Base-by-base conservation (phyloP, 2,113 vertebrate genomes). In the Pituophis catenifer region DNA sequence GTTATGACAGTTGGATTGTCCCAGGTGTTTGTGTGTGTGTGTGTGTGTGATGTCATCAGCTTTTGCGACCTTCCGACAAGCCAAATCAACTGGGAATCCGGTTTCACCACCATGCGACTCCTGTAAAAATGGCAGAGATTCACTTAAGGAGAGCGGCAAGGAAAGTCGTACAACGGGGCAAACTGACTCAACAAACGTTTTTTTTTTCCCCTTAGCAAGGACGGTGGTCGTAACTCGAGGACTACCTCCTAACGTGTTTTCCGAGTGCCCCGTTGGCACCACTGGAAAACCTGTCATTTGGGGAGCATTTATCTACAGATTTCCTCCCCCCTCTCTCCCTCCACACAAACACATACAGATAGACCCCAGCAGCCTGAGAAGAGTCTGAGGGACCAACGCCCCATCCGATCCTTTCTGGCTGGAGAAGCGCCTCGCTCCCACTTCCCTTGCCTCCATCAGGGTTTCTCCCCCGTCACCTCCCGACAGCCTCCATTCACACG, bases 291-390 rank as follows among this genome's bases (percentile, higher is more conserved):
- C 33, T 38, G 70, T 3, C 3, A 19, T 17, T 8, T 21, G 33
- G 70, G 1, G 7, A 38, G 17, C 70, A 19, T 19, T 81, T 38
- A 19, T 38, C 70, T 26, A 62, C n/a, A 38, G n/a, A 8, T 33
- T 33, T 3, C 0, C 24, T 3, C 3, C 10, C 23, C 13, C 3
- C 70, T 3, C 65, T 0, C n/a, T 8, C 5, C 38, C 33, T 48
- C 44, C 44, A 48, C 44, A 48, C 44, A 48, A 3, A 86, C 85
- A 21, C 21, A 38, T 6, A 7, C 58, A 24, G 53, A 53, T 54
- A 54, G 53, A 62, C 24, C 10, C 10, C 86, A 52, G 48, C 48
- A 52, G 12, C 26, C 1, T 70, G 24, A 11, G n/a, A 52, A 87
- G 19, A 52, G 24, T 13, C 85, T 9, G 48, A 10, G 86, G 50